Percentiles rank a stretch among this genome's conserved stretches.
Evolutionary conservation across 2,113 vertebrate genomes (phyloP).

Genomic region (Serilophus lunatus): DNA sequence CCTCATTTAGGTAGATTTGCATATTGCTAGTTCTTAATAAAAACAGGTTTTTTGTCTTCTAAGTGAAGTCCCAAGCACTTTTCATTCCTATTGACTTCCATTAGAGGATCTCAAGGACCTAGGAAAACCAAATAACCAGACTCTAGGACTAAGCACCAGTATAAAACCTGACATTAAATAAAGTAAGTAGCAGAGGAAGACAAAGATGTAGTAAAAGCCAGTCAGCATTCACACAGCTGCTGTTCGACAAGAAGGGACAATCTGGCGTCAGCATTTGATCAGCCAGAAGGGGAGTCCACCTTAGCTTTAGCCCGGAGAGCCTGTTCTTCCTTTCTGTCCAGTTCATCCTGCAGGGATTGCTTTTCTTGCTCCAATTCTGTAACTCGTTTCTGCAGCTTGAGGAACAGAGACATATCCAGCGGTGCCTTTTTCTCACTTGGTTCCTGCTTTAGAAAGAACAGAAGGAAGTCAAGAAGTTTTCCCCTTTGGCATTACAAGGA

Average conservation of each 20-base stretch:
- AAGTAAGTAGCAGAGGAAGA: neutral
- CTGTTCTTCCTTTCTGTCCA: slow-evolving; percentile 93
- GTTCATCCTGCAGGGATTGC: slow-evolving; percentile 89
- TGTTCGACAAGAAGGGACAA: neutral
- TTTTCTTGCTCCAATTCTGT: slow-evolving; percentile 96
- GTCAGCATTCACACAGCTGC: neutral
- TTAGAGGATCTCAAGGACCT: neutral
- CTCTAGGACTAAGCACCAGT: neutral
- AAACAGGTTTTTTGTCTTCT: neutral
- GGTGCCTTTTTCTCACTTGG: slow-evolving; percentile 83
- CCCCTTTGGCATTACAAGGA: neutral
- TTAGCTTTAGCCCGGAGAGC: slow-evolving; percentile 88
- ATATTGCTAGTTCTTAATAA: neutral
- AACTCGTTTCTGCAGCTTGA: slow-evolving; percentile 97
- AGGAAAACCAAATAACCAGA: neutral
- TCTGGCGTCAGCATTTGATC: neutral
- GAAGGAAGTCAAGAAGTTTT: neutral
- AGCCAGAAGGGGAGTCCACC: slow-evolving; percentile 68
- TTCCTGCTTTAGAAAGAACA: slow-evolving; percentile 75
- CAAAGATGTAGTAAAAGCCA: neutral
- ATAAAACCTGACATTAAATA: neutral
- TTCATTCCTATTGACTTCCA: neutral
- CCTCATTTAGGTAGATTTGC: neutral
- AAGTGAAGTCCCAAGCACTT: neutral
- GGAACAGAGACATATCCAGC: slow-evolving; percentile 92